Conservation (phyloP, 2,113 vertebrate genomes). For the Psilopsiagon aymara region DNA sequence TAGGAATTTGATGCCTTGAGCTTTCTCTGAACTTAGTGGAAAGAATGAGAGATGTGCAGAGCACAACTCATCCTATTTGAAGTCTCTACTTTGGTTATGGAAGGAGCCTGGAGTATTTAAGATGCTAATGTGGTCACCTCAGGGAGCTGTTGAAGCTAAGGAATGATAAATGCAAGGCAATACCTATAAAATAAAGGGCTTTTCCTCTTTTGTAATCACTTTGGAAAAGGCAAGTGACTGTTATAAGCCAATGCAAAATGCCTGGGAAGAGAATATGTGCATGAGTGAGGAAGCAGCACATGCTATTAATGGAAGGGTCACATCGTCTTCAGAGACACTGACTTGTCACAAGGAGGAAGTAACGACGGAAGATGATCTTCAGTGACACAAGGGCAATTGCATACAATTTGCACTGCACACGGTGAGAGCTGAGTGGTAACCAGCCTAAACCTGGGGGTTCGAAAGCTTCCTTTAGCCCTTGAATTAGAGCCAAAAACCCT, state of each 20-base stretch:
- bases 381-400: background rate
- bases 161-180: background rate
- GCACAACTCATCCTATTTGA: background rate
- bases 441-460: background rate
- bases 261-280: background rate
- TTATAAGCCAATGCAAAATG: background rate
- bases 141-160: background rate
- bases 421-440: background rate
- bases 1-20: background rate
- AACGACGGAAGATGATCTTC: background rate
- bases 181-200: background rate
- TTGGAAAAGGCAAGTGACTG: background rate
- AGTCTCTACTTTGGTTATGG: background rate
- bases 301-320: background rate
- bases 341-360: background rate
- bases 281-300: background rate
- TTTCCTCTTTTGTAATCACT: background rate
- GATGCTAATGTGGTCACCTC: background rate
- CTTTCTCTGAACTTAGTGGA: background rate
- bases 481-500: background rate
- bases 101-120: background rate
- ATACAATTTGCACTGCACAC: background rate
- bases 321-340: background rate
- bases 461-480: background rate
- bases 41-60: background rate